Evolutionary conservation across 1,140 invertebrate genomes (phyloP), one percentile per base, ranked within the genome.

Genomic region (Nephila pilipes): DNA sequence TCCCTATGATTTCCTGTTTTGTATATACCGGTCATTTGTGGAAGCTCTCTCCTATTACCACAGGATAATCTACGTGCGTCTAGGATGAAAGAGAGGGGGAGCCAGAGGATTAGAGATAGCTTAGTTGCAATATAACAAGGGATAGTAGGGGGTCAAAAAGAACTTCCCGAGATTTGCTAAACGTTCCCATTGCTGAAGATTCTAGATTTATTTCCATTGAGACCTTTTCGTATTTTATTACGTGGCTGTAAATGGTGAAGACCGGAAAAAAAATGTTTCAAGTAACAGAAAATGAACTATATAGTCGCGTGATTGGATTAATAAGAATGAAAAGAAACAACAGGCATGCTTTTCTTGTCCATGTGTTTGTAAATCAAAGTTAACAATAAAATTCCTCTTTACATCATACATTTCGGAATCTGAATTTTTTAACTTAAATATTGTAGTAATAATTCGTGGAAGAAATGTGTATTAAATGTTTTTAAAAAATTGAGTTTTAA

Each of bases 1-100:
- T 92, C 32, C 81, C 55, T 29, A 32, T 69, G 46, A 36, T 46
- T 92, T 92, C 90, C 90, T 60, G 58, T 85, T 92, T 85, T 57
- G 90, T 69, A n/a, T 57, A 32, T n/a, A 0, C 54, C 46, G n/a
- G 81, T 29, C 46, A 83, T 54, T 83, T 83, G 29, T 75, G 16
- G 14, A 6, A 29, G 46, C 46, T 75, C 22, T 83, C 80, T 83
- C 22, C 80, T 55, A 54, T 83, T 55, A 83, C 81, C 54, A n/a
- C 81, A 55, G 81, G 32, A 60, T 88, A 88, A 88, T 38, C 60
- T 36, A 32, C 80, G 85, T 87, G 85, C 46, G 58, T 46, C 36
- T 14, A 54, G 36, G 46, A 57, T 85, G 81, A 32, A 63, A 0
- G 20, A 18, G 22, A 10, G 88, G 32, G 65, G 65, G 22, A 69